Evolutionary conservation across 2,797 vertebrate genomes (phyloP).

Genomic region (Notolabrus celidotus): DNA sequence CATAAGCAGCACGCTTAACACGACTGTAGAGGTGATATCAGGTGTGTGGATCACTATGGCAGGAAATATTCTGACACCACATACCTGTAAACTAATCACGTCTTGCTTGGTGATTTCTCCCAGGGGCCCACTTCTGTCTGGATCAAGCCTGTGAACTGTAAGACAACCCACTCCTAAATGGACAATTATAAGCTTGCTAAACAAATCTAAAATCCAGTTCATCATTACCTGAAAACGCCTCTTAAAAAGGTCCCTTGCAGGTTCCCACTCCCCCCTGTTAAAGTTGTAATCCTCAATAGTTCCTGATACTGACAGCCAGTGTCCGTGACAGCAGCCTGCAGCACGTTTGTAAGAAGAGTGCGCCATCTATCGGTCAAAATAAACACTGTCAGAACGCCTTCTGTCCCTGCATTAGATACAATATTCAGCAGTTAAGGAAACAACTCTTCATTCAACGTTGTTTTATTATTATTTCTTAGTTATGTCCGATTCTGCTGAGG

Average conservation of each 20-base stretch:
- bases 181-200: not conserved
- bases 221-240: not conserved
- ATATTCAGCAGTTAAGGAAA: not conserved
- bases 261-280: not conserved
- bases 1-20: too few relatives aligned
- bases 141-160: not conserved
- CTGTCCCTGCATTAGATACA: not conserved
- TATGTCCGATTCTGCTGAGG: not conserved
- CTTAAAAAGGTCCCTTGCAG: not conserved
- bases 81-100: not conserved
- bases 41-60: not conserved
- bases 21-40: not conserved
- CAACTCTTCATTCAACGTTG: not conserved
- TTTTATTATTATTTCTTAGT: not conserved
- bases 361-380: conserved; percentile 82
- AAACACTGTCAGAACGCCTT: not conserved
- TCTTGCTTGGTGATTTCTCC: not conserved
- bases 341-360: conserved; percentile 76
- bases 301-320: not conserved
- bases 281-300: conserved; percentile 20
- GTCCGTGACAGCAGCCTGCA: conserved; percentile 15
- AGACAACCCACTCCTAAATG: not conserved
- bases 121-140: conserved; percentile 2
- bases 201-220: not conserved
- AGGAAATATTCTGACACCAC: conserved; percentile 3